A percentile compares a stretch with the other conserved stretches of the same genome.
phyloP scores from a whole-genome alignment of 64 coral and sea anemone species.

The Porites lutea region DNA sequence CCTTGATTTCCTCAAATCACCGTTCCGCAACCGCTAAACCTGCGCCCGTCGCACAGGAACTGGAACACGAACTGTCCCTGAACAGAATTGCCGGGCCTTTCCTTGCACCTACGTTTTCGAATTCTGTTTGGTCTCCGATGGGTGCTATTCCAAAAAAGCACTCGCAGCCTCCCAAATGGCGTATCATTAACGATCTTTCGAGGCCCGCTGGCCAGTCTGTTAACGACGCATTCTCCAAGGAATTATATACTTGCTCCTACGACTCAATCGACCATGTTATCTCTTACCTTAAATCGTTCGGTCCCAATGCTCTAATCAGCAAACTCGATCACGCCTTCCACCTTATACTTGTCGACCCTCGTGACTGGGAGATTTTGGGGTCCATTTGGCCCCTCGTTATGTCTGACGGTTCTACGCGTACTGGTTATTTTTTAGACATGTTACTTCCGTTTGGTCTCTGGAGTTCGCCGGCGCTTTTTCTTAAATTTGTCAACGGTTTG shows the following conservation, averaged over 20 bases:
- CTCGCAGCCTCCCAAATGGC: constrained; percentile 25
- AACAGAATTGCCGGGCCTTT: constrained; percentile 6
- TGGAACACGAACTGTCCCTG: neutral
- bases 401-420: neutral
- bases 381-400: neutral
- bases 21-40: neutral
- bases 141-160: constrained; percentile 34
- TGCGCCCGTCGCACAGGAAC: neutral
- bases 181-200: constrained; percentile 24
- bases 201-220: constrained; percentile 17
- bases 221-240: constrained; percentile 10
- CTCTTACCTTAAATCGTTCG: too few relatives aligned
- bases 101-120: neutral
- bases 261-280: constrained; percentile 11
- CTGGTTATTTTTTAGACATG: constrained; percentile 16
- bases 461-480: constrained; percentile 22
- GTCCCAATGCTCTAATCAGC: too few relatives aligned
- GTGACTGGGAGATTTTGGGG: too few relatives aligned
- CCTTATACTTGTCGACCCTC: too few relatives aligned
- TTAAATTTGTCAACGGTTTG: neutral
- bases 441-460: constrained; percentile 24
- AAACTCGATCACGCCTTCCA: too few relatives aligned
- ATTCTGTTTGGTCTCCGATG: constrained; percentile 4
- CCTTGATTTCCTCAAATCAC: constrained; percentile 7
- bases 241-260: neutral